Evolutionary conservation across 1,140 invertebrate genomes (phyloP).

Genomic region (Pseudomyrmex dendroicus): DNA sequence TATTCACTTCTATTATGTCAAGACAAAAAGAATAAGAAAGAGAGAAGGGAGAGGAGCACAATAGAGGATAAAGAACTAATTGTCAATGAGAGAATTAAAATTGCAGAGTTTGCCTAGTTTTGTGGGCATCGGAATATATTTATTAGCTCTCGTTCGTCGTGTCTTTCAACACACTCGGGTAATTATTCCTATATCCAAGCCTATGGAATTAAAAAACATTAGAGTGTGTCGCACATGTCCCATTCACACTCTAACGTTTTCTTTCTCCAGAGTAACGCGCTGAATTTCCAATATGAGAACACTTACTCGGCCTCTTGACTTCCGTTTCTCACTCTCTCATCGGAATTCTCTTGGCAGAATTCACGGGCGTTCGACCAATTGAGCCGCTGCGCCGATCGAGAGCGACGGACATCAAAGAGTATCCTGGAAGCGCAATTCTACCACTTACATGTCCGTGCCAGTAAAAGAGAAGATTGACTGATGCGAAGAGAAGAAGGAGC

Average conservation of each 20-base stretch:
- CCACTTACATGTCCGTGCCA: slow-evolving; percentile 41
- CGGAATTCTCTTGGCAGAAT: slow-evolving; percentile 7
- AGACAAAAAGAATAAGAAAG: neutral
- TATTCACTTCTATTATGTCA: slow-evolving; percentile 9
- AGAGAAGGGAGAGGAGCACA: neutral
- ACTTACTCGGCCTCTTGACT: slow-evolving; percentile 28
- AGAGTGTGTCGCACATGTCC: neutral
- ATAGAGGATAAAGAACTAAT: neutral
- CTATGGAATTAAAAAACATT: slow-evolving; percentile 33
- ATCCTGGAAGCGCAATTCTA: slow-evolving; percentile 52
- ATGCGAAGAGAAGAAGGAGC: slow-evolving; percentile 27
- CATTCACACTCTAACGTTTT: neutral
- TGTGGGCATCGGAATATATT: slow-evolving; percentile 22
- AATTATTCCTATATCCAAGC: no score
- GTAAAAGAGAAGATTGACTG: slow-evolving; percentile 35
- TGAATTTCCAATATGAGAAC: slow-evolving; percentile 24
- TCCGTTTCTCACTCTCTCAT: slow-evolving; percentile 1
- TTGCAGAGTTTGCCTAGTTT: neutral
- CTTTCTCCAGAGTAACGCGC: neutral
- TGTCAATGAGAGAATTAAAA: slow-evolving; percentile 45
- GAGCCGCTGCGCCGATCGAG: slow-evolving; percentile 17
- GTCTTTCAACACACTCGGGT: no score
- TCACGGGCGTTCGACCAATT: slow-evolving; percentile 40
- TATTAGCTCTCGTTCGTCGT: neutral
- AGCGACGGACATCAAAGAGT: slow-evolving; percentile 51